Conservation (phyloP, 2,888 invertebrate species). For the Phalera bucephala region DNA sequence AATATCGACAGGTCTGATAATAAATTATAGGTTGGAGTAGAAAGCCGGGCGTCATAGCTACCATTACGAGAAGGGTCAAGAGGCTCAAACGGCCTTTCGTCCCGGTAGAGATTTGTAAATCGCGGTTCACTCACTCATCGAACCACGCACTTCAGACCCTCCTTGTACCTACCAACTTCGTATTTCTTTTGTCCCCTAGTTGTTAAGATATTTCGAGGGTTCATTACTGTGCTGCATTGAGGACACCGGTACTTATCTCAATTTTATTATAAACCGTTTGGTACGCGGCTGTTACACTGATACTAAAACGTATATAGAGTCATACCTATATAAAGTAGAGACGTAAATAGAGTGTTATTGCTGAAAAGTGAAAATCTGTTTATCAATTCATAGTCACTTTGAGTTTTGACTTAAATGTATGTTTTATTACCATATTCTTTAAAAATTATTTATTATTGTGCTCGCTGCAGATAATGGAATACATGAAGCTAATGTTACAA, state of each 20-base stretch:
- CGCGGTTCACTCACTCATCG: constrained; percentile 57
- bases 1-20: constrained; percentile 8
- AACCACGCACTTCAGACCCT: constrained; percentile 50
- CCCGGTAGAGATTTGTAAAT: constrained; percentile 66
- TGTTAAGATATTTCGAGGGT: constrained; percentile 29
- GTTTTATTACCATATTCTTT: no score
- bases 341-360: no score
- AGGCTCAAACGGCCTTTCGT: constrained; percentile 59
- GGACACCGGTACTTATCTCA: neutral
- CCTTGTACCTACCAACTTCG: constrained; percentile 37
- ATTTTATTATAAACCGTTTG: no score
- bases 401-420: no score
- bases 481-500: no score
- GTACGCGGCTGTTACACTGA: no score
- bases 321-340: no score
- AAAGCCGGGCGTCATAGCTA: constrained; percentile 33
- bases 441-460: no score
- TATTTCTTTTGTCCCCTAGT: constrained; percentile 48
- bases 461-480: no score
- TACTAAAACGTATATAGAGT: no score
- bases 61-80: constrained; percentile 49
- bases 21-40: constrained; percentile 33
- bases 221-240: constrained; percentile 14
- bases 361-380: no score
- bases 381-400: no score